Evolutionary conservation across 92 coral and sea anemone genomes (phyloP).

Genomic region (Muricea muricata): DNA sequence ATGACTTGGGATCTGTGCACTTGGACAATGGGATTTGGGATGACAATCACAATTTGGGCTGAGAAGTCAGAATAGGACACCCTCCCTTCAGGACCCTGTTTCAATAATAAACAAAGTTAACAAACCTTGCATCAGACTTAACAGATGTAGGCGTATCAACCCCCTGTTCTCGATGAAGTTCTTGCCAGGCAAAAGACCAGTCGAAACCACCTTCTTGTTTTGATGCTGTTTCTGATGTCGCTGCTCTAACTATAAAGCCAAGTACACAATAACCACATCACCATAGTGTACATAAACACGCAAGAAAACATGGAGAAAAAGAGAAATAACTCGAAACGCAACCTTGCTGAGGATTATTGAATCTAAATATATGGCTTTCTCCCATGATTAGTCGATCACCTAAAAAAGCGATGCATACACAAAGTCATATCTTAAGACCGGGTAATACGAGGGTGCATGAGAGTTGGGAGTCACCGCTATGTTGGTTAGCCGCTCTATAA

Average conservation of each 20-base stretch:
- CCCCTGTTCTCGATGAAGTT: constrained; percentile 87
- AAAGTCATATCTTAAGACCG: not conserved
- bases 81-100: too few species aligned
- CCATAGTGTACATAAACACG: too few species aligned
- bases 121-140: constrained; percentile 87
- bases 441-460: too few species aligned
- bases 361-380: constrained; percentile 93
- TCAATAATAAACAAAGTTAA: too few species aligned
- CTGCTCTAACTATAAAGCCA: constrained; percentile 17
- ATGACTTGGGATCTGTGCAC: too few species aligned
- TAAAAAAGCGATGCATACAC: constrained; percentile 26
- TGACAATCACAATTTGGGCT: too few species aligned
- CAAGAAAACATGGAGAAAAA: too few species aligned
- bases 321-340: not conserved
- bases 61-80: too few species aligned
- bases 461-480: too few species aligned
- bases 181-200: constrained; percentile 98
- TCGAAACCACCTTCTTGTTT: constrained; percentile 82
- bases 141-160: constrained; percentile 60
- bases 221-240: constrained; percentile 36
- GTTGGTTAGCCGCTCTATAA: too few species aligned
- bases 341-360: constrained; percentile 96
- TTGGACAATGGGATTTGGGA: too few species aligned
- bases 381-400: constrained; percentile 97
- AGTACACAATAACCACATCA: not conserved